These are phyloP conservation scores for Amblyopsis hoosieri DNA, from an alignment of 2,797 vertebrate genomes.

Conservation along the genomic window DNA sequence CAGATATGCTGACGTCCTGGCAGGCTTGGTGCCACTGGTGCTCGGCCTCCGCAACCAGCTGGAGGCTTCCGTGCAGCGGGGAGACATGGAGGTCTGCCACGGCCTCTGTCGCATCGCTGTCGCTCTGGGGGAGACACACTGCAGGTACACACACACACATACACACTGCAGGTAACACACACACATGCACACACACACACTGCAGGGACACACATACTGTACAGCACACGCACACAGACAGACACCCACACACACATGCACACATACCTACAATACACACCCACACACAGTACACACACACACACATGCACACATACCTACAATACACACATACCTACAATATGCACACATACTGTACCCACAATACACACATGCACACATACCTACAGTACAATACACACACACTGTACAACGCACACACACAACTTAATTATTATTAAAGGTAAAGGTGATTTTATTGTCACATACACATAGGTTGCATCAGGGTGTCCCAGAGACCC, in stretches of 20 bases:
- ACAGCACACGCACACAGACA: background rate
- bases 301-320: too few species aligned
- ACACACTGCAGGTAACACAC: background rate
- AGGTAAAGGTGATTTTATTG: too few species aligned
- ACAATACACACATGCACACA: too few species aligned
- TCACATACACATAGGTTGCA: too few species aligned
- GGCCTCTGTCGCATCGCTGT: conserved; percentile 96
- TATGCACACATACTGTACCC: background rate
- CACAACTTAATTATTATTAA: too few species aligned
- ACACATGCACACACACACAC: too few species aligned
- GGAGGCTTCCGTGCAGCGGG: conserved; percentile 86
- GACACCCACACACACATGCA: too few species aligned
- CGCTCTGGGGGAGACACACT: conserved; percentile 94
- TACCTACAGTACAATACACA: too few species aligned
- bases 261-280: conserved; percentile 47
- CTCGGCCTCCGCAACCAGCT: conserved; percentile 92
- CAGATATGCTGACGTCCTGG: conserved; percentile 89
- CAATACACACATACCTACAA: too few species aligned
- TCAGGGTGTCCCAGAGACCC: too few species aligned
- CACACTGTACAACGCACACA: too few species aligned
- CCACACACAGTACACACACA: conserved; percentile 60
- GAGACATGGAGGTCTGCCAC: conserved; percentile 95
- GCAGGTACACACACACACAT: conserved; percentile 75
- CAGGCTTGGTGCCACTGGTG: conserved; percentile 89
- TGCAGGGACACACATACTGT: too few species aligned